These are phyloP conservation scores for Tachysurus fulvidraco DNA, from an alignment of 2,113 vertebrate species.

Conservation along the genomic window DNA sequence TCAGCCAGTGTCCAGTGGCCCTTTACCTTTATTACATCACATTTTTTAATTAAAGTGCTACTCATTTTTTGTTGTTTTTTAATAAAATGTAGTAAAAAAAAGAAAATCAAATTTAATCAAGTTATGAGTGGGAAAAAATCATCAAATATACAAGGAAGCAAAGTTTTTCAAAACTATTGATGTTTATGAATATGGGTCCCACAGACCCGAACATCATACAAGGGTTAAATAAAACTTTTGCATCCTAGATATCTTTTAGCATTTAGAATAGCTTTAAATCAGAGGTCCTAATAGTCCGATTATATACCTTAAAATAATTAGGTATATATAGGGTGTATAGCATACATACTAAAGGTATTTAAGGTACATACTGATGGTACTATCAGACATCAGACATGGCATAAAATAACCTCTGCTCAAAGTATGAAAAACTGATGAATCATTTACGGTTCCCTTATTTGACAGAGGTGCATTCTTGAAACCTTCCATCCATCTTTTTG, in stretches of 20 bases:
- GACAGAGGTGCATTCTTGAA: background rate
- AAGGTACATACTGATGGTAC: background rate
- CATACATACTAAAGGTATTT: background rate
- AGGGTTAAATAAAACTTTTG: background rate
- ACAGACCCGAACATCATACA: too few species aligned
- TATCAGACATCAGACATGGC: background rate
- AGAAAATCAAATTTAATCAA: too few species aligned
- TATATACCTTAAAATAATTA: background rate
- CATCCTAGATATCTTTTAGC: background rate
- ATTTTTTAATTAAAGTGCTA: too few species aligned
- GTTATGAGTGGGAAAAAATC: too few species aligned
- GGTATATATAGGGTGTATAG: background rate
- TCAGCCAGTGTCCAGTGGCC: too few species aligned
- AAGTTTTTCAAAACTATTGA: too few species aligned
- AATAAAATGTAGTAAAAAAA: too few species aligned
- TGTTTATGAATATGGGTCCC: too few species aligned
- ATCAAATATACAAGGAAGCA: too few species aligned
- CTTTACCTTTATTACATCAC: too few species aligned
- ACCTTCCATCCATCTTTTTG: background rate
- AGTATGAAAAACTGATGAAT: background rate
- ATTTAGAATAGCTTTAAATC: background rate
- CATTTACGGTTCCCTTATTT: background rate
- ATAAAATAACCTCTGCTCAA: background rate
- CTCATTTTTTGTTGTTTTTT: too few species aligned
- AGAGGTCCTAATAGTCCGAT: background rate